Evolutionary conservation across 1,140 invertebrate genomes (phyloP).

Genomic region (Latrodectus geometricus): DNA sequence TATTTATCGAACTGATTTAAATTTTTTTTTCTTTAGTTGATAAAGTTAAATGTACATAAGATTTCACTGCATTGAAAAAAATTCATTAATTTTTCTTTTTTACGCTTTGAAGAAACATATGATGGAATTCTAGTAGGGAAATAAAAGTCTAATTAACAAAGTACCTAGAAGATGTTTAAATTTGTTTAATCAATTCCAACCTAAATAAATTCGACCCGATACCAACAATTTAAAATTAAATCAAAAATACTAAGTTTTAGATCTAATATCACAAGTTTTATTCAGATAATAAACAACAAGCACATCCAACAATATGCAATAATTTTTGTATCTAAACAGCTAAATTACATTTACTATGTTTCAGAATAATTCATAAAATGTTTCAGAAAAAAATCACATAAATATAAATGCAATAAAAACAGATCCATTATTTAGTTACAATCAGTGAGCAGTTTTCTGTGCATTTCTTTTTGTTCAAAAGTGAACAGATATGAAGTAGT

Average conservation of each 20-base stretch:
- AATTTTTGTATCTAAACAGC: constrained; percentile 35
- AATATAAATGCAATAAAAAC: background rate
- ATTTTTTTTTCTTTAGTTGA: too few species aligned
- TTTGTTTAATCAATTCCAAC: too few species aligned
- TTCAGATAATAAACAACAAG: constrained; percentile 47
- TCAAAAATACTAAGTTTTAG: background rate
- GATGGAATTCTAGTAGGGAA: too few species aligned
- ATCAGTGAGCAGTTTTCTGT: constrained; percentile 1
- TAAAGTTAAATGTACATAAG: too few species aligned
- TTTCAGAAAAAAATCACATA: constrained; percentile 1
- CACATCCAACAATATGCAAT: constrained; percentile 49
- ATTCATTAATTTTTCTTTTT: too few species aligned
- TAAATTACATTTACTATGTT: constrained; percentile 37
- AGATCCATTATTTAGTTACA: background rate
- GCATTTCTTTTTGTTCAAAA: background rate
- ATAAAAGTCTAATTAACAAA: too few species aligned
- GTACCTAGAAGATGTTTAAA: too few species aligned
- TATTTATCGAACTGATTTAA: too few species aligned
- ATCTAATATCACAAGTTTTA: constrained; percentile 58
- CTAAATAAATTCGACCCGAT: background rate
- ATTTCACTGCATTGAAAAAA: too few species aligned
- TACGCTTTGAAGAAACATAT: too few species aligned
- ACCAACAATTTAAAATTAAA: too few species aligned
- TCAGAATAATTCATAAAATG: background rate
- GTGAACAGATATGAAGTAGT: background rate